Conservation (phyloP, 2,888 invertebrate genomes). For the Julus scandinavius region DNA sequence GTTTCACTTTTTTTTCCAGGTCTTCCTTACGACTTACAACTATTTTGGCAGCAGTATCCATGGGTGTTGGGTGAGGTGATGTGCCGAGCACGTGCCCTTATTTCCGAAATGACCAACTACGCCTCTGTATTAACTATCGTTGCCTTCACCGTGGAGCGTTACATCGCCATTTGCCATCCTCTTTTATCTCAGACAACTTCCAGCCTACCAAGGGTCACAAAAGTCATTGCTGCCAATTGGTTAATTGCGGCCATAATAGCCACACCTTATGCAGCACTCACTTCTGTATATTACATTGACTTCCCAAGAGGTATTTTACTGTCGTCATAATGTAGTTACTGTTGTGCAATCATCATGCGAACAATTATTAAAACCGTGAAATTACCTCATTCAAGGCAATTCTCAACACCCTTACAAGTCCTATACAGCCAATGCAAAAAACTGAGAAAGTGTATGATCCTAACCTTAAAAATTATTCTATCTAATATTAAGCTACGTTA, state of each 20-base stretch:
- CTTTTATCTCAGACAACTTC: slow-evolving; percentile 84
- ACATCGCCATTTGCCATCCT: slow-evolving; percentile 91
- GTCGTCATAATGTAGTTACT: background rate
- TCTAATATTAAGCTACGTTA: too few relatives aligned
- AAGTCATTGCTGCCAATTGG: slow-evolving; percentile 84
- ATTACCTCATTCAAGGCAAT: too few relatives aligned
- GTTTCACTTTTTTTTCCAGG: slow-evolving; percentile 71
- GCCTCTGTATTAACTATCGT: slow-evolving; percentile 92
- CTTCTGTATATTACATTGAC: slow-evolving; percentile 78
- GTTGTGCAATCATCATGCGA: too few relatives aligned
- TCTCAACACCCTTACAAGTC: too few relatives aligned
- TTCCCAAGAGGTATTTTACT: slow-evolving; percentile 73
- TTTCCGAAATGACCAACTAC: slow-evolving; percentile 77
- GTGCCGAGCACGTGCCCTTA: slow-evolving; percentile 83
- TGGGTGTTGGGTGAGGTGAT: slow-evolving; percentile 82
- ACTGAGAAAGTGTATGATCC: too few relatives aligned
- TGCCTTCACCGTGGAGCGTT: slow-evolving; percentile 90
- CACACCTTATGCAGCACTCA: slow-evolving; percentile 73
- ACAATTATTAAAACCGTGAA: too few relatives aligned
- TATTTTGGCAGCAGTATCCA: slow-evolving; percentile 90
- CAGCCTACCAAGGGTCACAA: slow-evolving; percentile 81
- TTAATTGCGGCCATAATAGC: slow-evolving; percentile 78
- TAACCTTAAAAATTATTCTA: too few relatives aligned
- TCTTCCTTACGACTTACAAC: slow-evolving; percentile 83
- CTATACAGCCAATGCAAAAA: too few relatives aligned